These are phyloP conservation scores for Thymelicus lineola DNA, from an alignment of 2,888 invertebrate species.

Conservation along the genomic window DNA sequence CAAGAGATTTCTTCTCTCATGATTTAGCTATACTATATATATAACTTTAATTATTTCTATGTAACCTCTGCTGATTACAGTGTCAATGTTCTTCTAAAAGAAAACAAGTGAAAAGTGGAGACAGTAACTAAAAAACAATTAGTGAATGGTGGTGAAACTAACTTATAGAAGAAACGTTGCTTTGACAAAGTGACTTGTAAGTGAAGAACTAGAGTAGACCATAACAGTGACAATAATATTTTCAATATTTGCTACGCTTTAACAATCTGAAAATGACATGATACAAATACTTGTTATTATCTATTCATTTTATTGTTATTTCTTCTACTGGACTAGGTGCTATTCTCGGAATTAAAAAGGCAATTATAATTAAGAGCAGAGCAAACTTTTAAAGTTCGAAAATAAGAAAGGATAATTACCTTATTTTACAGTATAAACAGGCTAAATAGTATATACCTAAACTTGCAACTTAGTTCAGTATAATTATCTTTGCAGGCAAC, in stretches of 20 bases:
- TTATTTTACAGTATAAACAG: too few relatives aligned
- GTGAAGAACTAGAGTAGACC: constrained; percentile 7
- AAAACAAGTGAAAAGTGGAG: background rate
- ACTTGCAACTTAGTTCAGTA: background rate
- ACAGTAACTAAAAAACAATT: background rate
- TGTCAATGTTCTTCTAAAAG: background rate
- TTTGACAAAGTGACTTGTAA: constrained; percentile 9
- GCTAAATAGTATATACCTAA: too few relatives aligned
- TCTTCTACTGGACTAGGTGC: too few relatives aligned
- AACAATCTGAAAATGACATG: too few relatives aligned
- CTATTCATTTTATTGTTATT: too few relatives aligned
- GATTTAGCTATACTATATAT: background rate
- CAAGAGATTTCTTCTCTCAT: background rate
- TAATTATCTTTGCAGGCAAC: background rate
- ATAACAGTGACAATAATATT: constrained; percentile 17
- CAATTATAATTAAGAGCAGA: too few relatives aligned
- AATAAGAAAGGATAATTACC: too few relatives aligned
- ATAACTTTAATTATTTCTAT: background rate
- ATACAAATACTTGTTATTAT: too few relatives aligned
- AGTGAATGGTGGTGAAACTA: background rate
- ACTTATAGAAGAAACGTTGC: background rate
- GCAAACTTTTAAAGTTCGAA: too few relatives aligned
- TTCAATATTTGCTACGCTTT: background rate
- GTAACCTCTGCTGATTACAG: background rate
- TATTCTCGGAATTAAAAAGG: too few relatives aligned